phyloP scores from a whole-genome alignment of 2,888 invertebrate species.

The Lasioglossum villosulum region DNA sequence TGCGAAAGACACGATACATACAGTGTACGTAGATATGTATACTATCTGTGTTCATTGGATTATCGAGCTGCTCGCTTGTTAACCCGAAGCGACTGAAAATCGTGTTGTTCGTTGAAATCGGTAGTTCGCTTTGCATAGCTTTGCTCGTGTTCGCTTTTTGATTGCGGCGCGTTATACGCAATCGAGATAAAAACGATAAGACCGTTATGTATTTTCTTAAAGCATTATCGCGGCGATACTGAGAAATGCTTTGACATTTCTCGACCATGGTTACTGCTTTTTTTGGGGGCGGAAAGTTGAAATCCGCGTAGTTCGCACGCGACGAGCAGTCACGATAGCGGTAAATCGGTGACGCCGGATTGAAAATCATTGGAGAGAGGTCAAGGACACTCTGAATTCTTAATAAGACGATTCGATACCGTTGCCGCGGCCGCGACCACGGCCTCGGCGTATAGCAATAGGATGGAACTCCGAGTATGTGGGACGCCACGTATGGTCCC shows the following conservation, averaged over 20 bases:
- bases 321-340: slow-evolving; percentile 22
- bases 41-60: slow-evolving; percentile 36
- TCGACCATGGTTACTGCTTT: not conserved
- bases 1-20: slow-evolving; percentile 41
- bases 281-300: not conserved
- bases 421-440: slow-evolving; percentile 69
- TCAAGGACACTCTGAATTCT: slow-evolving; percentile 77
- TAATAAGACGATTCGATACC: slow-evolving; percentile 78
- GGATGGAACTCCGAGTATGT: slow-evolving; percentile 71
- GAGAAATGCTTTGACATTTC: not conserved
- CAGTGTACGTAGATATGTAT: not conserved
- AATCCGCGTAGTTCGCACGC: not conserved
- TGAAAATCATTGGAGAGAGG: slow-evolving; percentile 58
- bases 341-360: slow-evolving; percentile 27
- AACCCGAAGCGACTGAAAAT: slow-evolving; percentile 15
- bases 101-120: slow-evolving; percentile 37
- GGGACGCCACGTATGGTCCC: slow-evolving; percentile 79
- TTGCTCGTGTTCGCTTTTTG: not conserved
- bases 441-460: slow-evolving; percentile 59
- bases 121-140: slow-evolving; percentile 18
- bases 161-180: not conserved
- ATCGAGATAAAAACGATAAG: slow-evolving; percentile 12
- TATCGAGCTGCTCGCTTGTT: slow-evolving; percentile 37
- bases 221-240: not conserved
- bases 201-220: not conserved